phyloP scores from a whole-genome alignment of 2,113 vertebrate species.

The Pycnonotus jocosus region DNA sequence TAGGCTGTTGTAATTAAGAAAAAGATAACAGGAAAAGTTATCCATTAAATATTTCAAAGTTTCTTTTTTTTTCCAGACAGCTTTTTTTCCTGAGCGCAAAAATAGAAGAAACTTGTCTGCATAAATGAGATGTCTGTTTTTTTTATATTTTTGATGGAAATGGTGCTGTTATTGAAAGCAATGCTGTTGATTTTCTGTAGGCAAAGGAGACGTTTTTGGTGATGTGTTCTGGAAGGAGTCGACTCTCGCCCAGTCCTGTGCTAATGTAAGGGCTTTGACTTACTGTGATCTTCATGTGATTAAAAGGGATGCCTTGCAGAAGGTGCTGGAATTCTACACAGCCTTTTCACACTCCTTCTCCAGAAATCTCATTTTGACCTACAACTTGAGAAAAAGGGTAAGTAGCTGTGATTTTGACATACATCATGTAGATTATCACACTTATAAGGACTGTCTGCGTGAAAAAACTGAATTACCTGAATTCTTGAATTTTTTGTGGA shows the following conservation, averaged over 20 bases:
- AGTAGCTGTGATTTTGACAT: constrained; percentile 38
- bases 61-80: not conserved
- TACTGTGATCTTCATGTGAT: constrained; percentile 97
- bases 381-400: constrained; percentile 95
- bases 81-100: not conserved
- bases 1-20: not conserved
- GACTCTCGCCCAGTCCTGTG: constrained; percentile 89
- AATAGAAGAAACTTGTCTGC: not conserved
- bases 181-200: constrained; percentile 61
- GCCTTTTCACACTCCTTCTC: constrained; percentile 94
- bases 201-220: constrained; percentile 97
- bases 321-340: constrained; percentile 93
- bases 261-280: constrained; percentile 91
- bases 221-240: constrained; percentile 97
- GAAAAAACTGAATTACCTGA: not conserved
- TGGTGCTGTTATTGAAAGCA: not conserved
- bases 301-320: constrained; percentile 92
- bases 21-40: not conserved
- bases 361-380: constrained; percentile 91
- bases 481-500: not conserved
- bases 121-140: not conserved
- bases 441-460: not conserved
- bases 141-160: not conserved
- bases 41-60: not conserved
- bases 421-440: not conserved